phyloP scores from a whole-genome alignment of 2,113 vertebrate species.

The Brachyhypopomus occidentalis region DNA sequence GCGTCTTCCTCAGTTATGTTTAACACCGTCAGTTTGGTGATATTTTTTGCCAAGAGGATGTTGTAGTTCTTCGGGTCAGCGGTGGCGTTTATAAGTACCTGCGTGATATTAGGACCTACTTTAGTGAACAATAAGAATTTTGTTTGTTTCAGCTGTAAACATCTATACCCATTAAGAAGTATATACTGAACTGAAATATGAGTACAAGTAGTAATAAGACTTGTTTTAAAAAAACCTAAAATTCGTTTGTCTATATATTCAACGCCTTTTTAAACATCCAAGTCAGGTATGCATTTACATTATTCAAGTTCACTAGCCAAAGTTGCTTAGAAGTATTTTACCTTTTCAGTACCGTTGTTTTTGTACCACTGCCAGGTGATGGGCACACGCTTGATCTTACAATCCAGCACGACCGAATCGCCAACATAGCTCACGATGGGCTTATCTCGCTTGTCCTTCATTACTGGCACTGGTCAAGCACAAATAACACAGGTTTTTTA shows the following conservation, averaged over 20 bases:
- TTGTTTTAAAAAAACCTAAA: too few species aligned
- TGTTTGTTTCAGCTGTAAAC: not conserved
- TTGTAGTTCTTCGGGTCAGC: constrained; percentile 49
- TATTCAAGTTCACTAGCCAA: not conserved
- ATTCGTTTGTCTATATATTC: not conserved
- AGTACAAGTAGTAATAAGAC: not conserved
- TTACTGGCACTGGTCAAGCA: constrained; percentile 61
- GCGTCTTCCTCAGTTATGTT: constrained; percentile 72
- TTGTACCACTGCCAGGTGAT: constrained; percentile 70
- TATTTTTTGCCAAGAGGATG: constrained; percentile 33
- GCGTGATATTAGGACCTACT: not conserved
- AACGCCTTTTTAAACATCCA: not conserved
- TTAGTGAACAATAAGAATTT: too few species aligned
- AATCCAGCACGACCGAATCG: constrained; percentile 64
- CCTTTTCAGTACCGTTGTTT: constrained; percentile 68
- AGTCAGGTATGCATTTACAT: not conserved
- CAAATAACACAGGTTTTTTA: not conserved
- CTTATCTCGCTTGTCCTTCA: constrained; percentile 66
- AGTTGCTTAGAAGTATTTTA: constrained; percentile 38
- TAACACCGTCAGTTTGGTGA: constrained; percentile 69
- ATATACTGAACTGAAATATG: too few species aligned
- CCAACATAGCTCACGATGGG: constrained; percentile 71
- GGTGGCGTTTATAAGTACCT: constrained; percentile 58
- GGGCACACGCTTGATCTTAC: constrained; percentile 63
- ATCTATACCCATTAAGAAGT: too few species aligned